Evolutionary conservation across 2,113 vertebrate genomes (phyloP).

Genomic region (Onychostoma macrolepis): DNA sequence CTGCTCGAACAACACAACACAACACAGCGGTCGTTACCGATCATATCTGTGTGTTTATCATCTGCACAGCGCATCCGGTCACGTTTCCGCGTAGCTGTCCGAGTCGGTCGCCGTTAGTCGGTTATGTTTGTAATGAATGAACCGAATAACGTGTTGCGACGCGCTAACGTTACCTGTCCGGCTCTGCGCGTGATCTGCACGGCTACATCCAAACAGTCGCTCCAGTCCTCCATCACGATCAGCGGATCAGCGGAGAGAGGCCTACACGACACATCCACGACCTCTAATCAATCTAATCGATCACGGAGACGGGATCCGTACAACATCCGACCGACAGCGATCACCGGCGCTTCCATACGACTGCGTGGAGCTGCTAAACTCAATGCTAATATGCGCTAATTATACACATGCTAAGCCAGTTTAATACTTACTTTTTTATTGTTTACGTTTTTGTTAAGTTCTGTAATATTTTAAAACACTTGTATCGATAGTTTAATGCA

Average conservation of each 20-base stretch:
- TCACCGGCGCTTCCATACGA: neutral
- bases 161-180: conserved; percentile 55
- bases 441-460: neutral
- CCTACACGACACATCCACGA: neutral
- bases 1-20: neutral
- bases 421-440: neutral
- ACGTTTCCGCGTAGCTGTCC: neutral
- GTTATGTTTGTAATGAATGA: neutral
- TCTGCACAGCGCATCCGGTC: neutral
- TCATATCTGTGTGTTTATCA: neutral
- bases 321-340: neutral
- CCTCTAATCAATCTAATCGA: neutral
- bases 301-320: neutral
- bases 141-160: neutral
- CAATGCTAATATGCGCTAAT: neutral
- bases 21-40: neutral
- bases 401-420: neutral
- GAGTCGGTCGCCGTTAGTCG: neutral
- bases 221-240: conserved; percentile 53
- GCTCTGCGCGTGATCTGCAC: conserved; percentile 57
- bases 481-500: neutral
- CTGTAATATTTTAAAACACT: neutral
- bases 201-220: conserved; percentile 61
- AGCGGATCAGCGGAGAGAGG: neutral
- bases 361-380: neutral